Percentiles rank a stretch among this genome's conserved stretches.
phyloP scores from a whole-genome alignment of 2,113 vertebrate species.

The Electrona antarctica region DNA sequence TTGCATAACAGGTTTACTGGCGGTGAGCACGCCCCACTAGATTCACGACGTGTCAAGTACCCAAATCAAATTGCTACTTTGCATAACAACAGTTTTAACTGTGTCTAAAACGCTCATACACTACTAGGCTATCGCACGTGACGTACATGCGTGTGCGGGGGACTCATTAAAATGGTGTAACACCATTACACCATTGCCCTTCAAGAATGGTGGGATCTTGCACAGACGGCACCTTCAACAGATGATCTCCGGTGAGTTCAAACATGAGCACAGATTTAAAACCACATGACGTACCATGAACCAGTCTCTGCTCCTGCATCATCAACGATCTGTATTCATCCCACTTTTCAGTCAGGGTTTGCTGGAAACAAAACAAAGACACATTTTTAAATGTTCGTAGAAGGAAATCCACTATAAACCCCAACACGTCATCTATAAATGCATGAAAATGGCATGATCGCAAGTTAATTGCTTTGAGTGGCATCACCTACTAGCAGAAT shows the following conservation, averaged over 20 bases:
- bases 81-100: no score
- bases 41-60: no score
- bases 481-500: no score
- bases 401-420: not conserved
- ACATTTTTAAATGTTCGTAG: not conserved
- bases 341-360: slow-evolving; percentile 96
- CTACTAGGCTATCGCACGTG: no score
- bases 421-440: not conserved
- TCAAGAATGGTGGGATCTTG: not conserved
- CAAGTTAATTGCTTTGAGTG: no score
- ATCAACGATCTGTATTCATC: slow-evolving; percentile 92
- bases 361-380: slow-evolving; percentile 73
- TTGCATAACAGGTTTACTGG: no score
- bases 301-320: slow-evolving; percentile 93
- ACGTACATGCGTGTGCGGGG: no score
- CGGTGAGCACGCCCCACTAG: no score
- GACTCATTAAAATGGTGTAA: no score
- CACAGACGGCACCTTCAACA: not conserved
- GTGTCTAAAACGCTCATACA: no score
- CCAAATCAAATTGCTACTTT: no score
- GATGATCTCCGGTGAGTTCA: not conserved
- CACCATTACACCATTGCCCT: no score
- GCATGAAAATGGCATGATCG: not conserved
- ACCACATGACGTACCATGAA: slow-evolving; percentile 82
- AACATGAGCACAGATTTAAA: not conserved